Evolutionary conservation across 2,888 invertebrate genomes (phyloP), one percentile per base, ranked within the genome.

Genomic region (Drosophila suboccidentalis): DNA sequence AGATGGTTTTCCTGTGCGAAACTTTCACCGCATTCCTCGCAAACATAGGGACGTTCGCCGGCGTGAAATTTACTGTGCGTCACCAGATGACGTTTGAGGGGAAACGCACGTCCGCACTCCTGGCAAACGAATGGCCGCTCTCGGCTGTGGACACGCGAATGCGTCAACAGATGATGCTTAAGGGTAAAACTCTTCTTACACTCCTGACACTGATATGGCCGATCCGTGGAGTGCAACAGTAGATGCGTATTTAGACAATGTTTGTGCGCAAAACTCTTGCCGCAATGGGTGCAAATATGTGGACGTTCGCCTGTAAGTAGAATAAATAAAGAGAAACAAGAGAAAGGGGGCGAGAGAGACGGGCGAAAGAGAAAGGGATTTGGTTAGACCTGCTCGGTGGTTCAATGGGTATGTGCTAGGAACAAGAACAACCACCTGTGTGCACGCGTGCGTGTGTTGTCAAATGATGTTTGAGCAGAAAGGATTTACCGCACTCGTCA

Each of bases 1-100:
- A 93, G 89, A 78, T 98, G 97, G 92, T 98, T 97, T 91, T 97
- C 95, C 78, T 97, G 95, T 11, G 97, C 97, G 93, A 98, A 98
- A 71, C 98, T 97, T 93, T 99, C 99, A 3, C 96, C 96, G 91
- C 99, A 99, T 72, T 98, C 96, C 93, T 93, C 95, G 93, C 98
- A 98, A 91, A 98, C 96, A 90, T 95, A 96, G 1, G 97, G 97
- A 75, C 97, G 93, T 91, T 97, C 97, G 8, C 97, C 97, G 29
- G 96, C 96, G 93, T 97, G 97, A 92, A 96, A 97, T 94, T 97
- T 97, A 93, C 96, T 95, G 93, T 97, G 97, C 63, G 97, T 97
- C 34, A 96, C 97, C 54, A 97, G 93, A 88, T 97, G 97, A 54
- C 97, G 94, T 93, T 96, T 96, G 49, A 97, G 93, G 0, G 97